Conservation (phyloP, 2,797 vertebrate genomes). For the Decapterus maruadsi region DNA sequence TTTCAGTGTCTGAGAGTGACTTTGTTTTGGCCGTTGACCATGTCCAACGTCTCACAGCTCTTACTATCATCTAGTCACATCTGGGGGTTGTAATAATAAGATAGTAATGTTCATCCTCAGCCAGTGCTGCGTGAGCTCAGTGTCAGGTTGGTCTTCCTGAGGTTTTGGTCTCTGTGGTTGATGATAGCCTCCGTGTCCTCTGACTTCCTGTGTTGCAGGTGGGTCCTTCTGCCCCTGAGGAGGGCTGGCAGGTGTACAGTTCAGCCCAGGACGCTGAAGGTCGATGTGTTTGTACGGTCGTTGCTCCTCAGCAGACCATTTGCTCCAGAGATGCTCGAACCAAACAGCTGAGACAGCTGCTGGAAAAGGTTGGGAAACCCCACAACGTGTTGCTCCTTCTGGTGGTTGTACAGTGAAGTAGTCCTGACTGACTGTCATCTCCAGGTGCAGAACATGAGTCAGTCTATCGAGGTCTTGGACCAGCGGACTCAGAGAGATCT, state of each 20-base stretch:
- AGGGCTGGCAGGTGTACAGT: constrained; percentile 98
- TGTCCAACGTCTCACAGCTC: no score
- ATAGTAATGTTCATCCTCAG: no score
- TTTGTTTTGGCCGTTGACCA: no score
- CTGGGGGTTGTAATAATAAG: no score
- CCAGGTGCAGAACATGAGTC: constrained; percentile 98
- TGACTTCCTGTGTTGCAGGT: constrained; percentile 81
- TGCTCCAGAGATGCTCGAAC: constrained; percentile 96
- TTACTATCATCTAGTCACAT: no score
- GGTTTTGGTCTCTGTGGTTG: no score
- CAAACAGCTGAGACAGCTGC: constrained; percentile 94
- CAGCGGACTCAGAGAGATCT: constrained; percentile 94
- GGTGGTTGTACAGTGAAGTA: no score
- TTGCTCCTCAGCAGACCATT: constrained; percentile 95
- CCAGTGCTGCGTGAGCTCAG: no score
- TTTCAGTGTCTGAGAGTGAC: no score
- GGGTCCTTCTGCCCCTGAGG: constrained; percentile 93
- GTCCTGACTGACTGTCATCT: constrained; percentile 5
- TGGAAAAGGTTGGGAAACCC: constrained; percentile 99
- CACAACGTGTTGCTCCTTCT: no score
- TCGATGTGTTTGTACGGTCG: constrained; percentile 96
- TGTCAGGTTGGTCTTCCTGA: no score
- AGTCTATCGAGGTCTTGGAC: constrained; percentile 95
- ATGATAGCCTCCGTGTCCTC: no score
- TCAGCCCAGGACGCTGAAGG: constrained; percentile 98